Evolutionary conservation across 2,888 invertebrate genomes (phyloP), one percentile per base, ranked within the genome.

Genomic region (Thecophora atra): DNA sequence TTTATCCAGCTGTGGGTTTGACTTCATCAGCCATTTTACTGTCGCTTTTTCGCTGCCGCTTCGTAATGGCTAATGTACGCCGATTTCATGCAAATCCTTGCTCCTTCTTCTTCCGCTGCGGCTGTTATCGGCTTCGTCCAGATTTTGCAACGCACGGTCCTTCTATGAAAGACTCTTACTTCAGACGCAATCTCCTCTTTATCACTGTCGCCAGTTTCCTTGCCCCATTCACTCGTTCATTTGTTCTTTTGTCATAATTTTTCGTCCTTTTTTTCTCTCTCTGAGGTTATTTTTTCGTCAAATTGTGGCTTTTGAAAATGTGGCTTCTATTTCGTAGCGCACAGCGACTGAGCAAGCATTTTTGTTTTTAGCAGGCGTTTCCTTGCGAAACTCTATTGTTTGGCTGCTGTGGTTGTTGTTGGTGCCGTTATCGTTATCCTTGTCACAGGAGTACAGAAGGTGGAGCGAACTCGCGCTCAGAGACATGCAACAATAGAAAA

Each of bases 401-500:
- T n/a, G n/a, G 63, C 37, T 63, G 42, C 21, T n/a, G 13, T 28
- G 17, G 60, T 30, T 30, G 28, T 1, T 60, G 30, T 21, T 37
- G 13, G 13, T 30, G 15, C n/a, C 28, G 28, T 30, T 30, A 7
- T 60, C n/a, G 62, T 30, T 65, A 51, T 28, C 26, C 51, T 47
- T 47, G n/a, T 51, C 65, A 24, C n/a, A n/a, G 24, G 26, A 21
- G 65, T 65, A 28, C 17, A n/a, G 47, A 42, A 3, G 30, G 44
- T 21, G 26, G 17, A 13, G 65, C 37, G 2, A 6, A 11, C 37
- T 37, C 37, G 6, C 19, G 51, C 26, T 51, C 19, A 37, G 62
- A 17, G 13, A 30, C 37, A 37, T 75, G 71, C 69, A 75, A 75
- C 77, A 77, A 76, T 74, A 74, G 77, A 68, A 70, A 72, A 75